Evolutionary conservation across 2,797 vertebrate species (phyloP).

Genomic region (Threskiornis aethiopicus): DNA sequence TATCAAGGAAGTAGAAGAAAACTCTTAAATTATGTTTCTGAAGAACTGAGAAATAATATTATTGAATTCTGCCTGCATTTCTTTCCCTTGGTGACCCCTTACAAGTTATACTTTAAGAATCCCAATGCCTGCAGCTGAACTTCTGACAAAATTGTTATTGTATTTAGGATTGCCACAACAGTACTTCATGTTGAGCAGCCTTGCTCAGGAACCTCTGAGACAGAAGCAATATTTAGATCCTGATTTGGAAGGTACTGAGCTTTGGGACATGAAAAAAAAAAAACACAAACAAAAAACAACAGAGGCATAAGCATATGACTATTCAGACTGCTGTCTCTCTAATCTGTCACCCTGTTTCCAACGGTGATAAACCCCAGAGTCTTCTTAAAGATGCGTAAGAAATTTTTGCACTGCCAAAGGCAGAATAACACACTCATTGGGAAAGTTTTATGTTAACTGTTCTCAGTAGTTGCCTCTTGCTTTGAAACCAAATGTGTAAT

Average conservation of each 20-base stretch:
- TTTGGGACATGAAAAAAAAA: neutral
- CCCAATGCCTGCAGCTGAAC: neutral
- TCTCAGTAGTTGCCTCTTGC: neutral
- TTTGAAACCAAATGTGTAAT: neutral
- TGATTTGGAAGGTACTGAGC: neutral
- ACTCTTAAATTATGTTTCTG: neutral
- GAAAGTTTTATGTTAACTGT: neutral
- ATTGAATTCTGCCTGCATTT: neutral
- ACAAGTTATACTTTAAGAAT: neutral
- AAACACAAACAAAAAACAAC: no score
- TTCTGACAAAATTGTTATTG: neutral
- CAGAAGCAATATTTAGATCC: neutral
- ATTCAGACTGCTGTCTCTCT: neutral
- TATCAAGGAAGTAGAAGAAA: neutral
- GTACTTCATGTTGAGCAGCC: neutral
- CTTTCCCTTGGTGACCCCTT: neutral
- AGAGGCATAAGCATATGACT: neutral
- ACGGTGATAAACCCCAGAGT: rapidly evolving
- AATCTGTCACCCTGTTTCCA: neutral
- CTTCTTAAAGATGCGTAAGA: neutral
- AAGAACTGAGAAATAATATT: neutral
- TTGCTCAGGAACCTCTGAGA: neutral
- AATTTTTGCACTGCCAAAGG: neutral
- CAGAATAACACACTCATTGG: neutral
- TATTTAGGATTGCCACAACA: neutral